Evolutionary conservation across 2,113 vertebrate genomes (phyloP), one percentile per base, ranked within the genome.

Genomic region (Collichthys lucidus): DNA sequence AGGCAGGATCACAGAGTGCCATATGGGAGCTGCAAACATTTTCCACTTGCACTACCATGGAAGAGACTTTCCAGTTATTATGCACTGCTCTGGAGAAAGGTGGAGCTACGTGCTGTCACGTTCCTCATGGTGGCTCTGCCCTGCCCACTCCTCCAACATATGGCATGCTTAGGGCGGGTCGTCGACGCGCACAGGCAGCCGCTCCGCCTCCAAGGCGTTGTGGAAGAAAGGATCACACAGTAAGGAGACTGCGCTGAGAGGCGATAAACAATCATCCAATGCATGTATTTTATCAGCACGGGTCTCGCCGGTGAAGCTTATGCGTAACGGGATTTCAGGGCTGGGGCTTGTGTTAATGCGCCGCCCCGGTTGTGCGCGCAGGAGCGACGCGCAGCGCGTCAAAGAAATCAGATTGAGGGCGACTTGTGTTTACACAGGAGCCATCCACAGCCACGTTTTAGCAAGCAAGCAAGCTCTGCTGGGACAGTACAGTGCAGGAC

Each of bases 161-260:
- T 89, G 87, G 84, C 84, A 20, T 4, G 61, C 52, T n/a, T 68
- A 40, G 85, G 89, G 88, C 86, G 87, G 81, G 73, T 79, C 86
- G 81, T 86, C 74, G 50, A 73, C 72, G 63, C 89, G 53, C 87
- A 59, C 87, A 61, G 90, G 89, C 87, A 61, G 90, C 90, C 87
- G 91, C 94, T 92, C 93, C 94, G 86, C 95, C 94, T 92, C 83
- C 87, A 55, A 66, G 82, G 81, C 85, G 85, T 59, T 79, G 75
- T 87, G 87, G 83, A 83, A 88, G 87, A 84, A 89, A 91, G 90
- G 77, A 78, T 35, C 79, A 14, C 65, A 64, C 29, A 49, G 12
- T 42, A 12, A 20, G 56, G 65, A 82, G 64, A 19, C 49, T 71
- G 74, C 62, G 17, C 31, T n/a, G 4, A 14, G 57, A 74, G 49